Conservation (phyloP, 2,888 invertebrate species). For the Danaus chrysippus region DNA sequence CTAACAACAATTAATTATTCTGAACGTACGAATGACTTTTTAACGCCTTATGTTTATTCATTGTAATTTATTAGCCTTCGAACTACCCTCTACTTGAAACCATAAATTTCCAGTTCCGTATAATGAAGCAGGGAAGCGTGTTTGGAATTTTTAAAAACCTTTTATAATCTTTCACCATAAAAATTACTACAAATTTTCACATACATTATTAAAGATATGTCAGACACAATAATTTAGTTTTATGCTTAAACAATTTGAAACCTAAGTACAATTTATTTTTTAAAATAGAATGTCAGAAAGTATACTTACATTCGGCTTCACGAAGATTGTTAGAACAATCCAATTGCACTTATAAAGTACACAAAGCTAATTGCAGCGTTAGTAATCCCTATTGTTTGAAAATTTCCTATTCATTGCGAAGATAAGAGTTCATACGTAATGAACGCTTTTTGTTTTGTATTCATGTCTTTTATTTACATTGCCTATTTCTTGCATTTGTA, state of each 20-base stretch:
- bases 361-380: slow-evolving; percentile 16
- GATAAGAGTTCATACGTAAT: slow-evolving; percentile 22
- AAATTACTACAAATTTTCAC: too few species aligned
- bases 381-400: slow-evolving; percentile 47
- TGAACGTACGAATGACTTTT: not conserved
- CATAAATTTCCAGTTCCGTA: slow-evolving; percentile 11
- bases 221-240: too few species aligned
- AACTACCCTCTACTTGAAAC: slow-evolving; percentile 9
- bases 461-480: slow-evolving; percentile 9
- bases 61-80: slow-evolving; percentile 10
- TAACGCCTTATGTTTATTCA: slow-evolving; percentile 7
- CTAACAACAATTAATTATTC: not conserved
- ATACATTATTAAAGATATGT: too few species aligned
- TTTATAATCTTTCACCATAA: too few species aligned
- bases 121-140: slow-evolving; percentile 14
- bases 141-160: slow-evolving; percentile 1
- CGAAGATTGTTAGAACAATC: not conserved
- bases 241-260: not conserved
- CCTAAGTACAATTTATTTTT: not conserved
- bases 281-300: not conserved
- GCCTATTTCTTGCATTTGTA: not conserved
- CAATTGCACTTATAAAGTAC: slow-evolving; percentile 5
- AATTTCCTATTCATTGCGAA: slow-evolving; percentile 28
- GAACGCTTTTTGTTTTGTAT: slow-evolving; percentile 31
- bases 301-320: slow-evolving; percentile 1